phyloP scores from a whole-genome alignment of 2,888 invertebrate genomes.

The Sinelater perroti region DNA sequence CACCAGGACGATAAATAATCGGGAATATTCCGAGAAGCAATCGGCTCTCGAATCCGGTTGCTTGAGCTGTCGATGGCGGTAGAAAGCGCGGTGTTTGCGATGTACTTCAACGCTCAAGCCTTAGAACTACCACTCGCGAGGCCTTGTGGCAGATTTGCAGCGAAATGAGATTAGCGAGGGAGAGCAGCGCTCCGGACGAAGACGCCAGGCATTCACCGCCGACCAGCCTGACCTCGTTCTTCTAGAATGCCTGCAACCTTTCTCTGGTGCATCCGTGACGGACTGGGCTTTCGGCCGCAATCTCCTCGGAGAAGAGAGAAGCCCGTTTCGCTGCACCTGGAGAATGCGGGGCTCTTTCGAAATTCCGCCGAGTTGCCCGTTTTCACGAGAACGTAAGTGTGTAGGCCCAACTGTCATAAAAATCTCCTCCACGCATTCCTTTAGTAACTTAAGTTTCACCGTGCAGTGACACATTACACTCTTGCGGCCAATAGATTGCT shows the following conservation, averaged over 20 bases:
- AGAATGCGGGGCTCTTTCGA: too few species aligned
- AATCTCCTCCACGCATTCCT: too few species aligned
- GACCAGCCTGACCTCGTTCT: conserved; percentile 29
- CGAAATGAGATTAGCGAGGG: conserved; percentile 16
- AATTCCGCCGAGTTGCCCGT: too few species aligned
- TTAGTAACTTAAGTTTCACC: too few species aligned
- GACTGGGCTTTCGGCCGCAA: too few species aligned
- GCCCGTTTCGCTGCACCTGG: too few species aligned
- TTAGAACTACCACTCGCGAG: conserved; percentile 3
- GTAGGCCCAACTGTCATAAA: too few species aligned
- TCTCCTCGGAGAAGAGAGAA: too few species aligned
- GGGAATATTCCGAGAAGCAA: neutral
- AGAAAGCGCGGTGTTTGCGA: conserved; percentile 5
- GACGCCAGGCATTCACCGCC: conserved; percentile 18
- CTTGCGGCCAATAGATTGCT: too few species aligned
- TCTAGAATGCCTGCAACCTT: conserved; percentile 28
- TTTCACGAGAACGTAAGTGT: too few species aligned
- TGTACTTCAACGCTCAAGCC: neutral
- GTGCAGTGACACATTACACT: too few species aligned
- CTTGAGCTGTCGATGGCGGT: neutral
- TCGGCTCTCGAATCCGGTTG: conserved; percentile 6
- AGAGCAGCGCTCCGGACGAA: conserved; percentile 9
- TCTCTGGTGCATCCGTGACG: conserved; percentile 24
- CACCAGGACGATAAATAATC: too few species aligned
- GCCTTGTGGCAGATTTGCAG: conserved; percentile 12